These are phyloP conservation scores for Acronicta aceris DNA, from an alignment of 2,888 invertebrate species.

Conservation along the genomic window DNA sequence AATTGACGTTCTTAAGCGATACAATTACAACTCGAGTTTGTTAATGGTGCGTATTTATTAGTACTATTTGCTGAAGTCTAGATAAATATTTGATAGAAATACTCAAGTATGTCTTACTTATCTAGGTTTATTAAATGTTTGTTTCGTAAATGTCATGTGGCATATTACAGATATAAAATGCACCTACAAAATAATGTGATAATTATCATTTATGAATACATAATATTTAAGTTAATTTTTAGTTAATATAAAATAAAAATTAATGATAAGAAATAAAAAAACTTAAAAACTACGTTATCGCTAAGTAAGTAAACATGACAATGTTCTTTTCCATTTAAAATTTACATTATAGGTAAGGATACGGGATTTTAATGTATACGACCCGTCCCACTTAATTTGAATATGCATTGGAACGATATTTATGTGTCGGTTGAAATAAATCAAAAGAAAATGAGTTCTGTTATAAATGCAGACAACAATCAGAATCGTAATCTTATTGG, in stretches of 20 bases:
- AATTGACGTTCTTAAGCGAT: slow-evolving; percentile 45
- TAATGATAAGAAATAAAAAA: neutral
- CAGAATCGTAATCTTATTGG: neutral
- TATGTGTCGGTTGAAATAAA: slow-evolving; percentile 72
- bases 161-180: slow-evolving; percentile 14
- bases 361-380: slow-evolving; percentile 61
- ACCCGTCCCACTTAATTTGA: slow-evolving; percentile 71
- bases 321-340: slow-evolving; percentile 34
- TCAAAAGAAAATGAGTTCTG: slow-evolving; percentile 55
- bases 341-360: slow-evolving; percentile 49
- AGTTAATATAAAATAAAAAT: neutral
- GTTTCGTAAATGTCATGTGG: slow-evolving; percentile 22
- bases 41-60: slow-evolving; percentile 55
- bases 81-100: slow-evolving; percentile 50
- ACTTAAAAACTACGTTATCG: neutral
- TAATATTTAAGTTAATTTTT: too few relatives aligned
- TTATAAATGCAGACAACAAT: neutral
- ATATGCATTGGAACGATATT: slow-evolving; percentile 68
- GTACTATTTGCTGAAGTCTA: slow-evolving; percentile 47
- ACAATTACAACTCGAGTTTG: slow-evolving; percentile 29
- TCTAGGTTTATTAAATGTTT: slow-evolving; percentile 44
- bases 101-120: slow-evolving; percentile 38
- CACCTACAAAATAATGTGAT: too few relatives aligned
- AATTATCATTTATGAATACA: too few relatives aligned
- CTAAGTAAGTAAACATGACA: slow-evolving; percentile 2